Base-by-base conservation (phyloP, 92 coral and sea anemone species). In the Zoanthus sansibaricus region DNA sequence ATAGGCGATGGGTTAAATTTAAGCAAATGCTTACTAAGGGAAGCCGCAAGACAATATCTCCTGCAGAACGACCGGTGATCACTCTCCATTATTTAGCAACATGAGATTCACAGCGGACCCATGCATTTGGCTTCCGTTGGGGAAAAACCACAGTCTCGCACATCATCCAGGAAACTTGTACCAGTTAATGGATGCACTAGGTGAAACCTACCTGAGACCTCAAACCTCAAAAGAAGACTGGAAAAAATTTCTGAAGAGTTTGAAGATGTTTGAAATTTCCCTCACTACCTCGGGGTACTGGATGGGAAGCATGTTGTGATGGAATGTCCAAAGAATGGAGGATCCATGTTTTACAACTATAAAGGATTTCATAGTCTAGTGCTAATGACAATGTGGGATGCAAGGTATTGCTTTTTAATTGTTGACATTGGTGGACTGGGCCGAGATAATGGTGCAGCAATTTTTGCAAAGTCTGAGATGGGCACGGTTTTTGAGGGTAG, bases 1-100 rank as follows among this genome's bases (percentile, higher is more conserved):
- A n/a, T n/a, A n/a, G 25, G 25, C 25, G 25, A 25, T 25, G 0
- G 25, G 25, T 25, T 25, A 25, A 25, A 25, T 25, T 25, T 25
- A 25, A 25, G 25, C 25, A 25, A 25, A 25, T 25, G 25, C 25
- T 25, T 0, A 25, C 25, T 25, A 25, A 25, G 25, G 54, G 83
- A 77, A 77, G 83, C 83, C 69, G 68, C 44, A 18, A 77, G 54
- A 47, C 83, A 51, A 47, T 78, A 49, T 51, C 69, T 8, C 83
- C 69, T 78, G 83, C 32, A 15, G 66, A 78, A 78, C 70, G 83
- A 47, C 83, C 54, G 67, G 71, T 64, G 6, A 78, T 78, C 83
- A 78, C 83, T 47, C 70, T 78, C 17, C 69, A 46, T 14, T 51
- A 78, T 17, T 21, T 78, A 45, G 83, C 83, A 78, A 78, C 71